Conservation (phyloP, 1,140 invertebrate genomes). For the Lanistes nyassanus region DNA sequence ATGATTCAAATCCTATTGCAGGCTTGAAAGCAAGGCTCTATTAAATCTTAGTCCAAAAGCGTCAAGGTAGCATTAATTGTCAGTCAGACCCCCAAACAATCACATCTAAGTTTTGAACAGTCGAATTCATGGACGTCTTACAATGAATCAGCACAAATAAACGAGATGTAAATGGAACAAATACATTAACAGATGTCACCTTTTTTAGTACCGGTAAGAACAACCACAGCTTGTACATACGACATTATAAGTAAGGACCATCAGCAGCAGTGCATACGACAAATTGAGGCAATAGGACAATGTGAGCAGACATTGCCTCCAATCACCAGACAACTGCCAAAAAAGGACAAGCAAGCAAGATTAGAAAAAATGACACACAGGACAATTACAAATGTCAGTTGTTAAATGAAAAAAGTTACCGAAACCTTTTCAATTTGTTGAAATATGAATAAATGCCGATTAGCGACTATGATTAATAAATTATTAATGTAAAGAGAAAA, state of each 20-base stretch:
- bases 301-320: no score
- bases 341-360: slow-evolving; percentile 1
- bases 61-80: no score
- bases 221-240: not conserved
- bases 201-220: not conserved
- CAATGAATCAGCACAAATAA: not conserved
- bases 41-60: no score
- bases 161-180: not conserved
- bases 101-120: not conserved
- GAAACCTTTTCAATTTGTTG: not conserved
- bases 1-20: no score
- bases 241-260: not conserved
- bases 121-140: not conserved
- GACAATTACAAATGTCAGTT: not conserved
- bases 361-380: not conserved
- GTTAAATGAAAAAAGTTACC: not conserved
- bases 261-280: slow-evolving; percentile 12
- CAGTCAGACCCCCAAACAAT: not conserved
- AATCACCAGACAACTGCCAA: slow-evolving; percentile 9
- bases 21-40: no score
- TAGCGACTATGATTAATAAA: not conserved
- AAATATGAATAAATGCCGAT: not conserved
- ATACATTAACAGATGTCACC: not conserved
- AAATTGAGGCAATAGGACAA: slow-evolving; percentile 12
- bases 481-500: not conserved